Conservation (phyloP, 2,888 invertebrate species). For the Sminthurinus aureus region DNA sequence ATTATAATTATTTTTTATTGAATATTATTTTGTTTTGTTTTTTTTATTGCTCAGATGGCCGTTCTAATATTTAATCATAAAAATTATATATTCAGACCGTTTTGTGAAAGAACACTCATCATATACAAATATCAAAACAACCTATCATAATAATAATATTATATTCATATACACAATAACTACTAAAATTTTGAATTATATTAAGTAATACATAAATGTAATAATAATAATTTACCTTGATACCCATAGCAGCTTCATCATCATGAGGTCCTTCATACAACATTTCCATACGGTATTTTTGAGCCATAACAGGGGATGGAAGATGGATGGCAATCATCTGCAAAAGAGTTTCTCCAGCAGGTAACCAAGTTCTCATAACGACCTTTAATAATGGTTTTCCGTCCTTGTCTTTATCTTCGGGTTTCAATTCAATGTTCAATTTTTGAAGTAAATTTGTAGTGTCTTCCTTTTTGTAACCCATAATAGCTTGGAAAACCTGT, state of each 20-base stretch:
- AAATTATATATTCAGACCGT: conserved; percentile 56
- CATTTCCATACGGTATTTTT: conserved; percentile 99
- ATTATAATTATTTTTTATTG: too few relatives aligned
- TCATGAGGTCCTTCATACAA: conserved; percentile 98
- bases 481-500: conserved; percentile 74
- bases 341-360: conserved; percentile 98
- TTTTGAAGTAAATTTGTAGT: conserved; percentile 86
- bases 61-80: conserved; percentile 41
- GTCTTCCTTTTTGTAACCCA: conserved; percentile 96
- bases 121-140: conserved; percentile 33
- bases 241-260: conserved; percentile 91
- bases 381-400: conserved; percentile 96
- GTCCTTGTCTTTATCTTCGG: conserved; percentile 95
- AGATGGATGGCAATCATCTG: conserved; percentile 99
- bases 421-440: conserved; percentile 88
- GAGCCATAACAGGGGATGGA: conserved; percentile 98
- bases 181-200: too few relatives aligned
- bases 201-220: too few relatives aligned
- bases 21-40: not conserved
- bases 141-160: too few relatives aligned
- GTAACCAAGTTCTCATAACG: conserved; percentile 99
- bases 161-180: too few relatives aligned
- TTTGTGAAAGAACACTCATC: conserved; percentile 59
- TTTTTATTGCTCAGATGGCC: not conserved
- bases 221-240: conserved; percentile 72